Evolutionary conservation across 2,113 vertebrate genomes (phyloP).

Genomic region (Chloebia gouldiae): DNA sequence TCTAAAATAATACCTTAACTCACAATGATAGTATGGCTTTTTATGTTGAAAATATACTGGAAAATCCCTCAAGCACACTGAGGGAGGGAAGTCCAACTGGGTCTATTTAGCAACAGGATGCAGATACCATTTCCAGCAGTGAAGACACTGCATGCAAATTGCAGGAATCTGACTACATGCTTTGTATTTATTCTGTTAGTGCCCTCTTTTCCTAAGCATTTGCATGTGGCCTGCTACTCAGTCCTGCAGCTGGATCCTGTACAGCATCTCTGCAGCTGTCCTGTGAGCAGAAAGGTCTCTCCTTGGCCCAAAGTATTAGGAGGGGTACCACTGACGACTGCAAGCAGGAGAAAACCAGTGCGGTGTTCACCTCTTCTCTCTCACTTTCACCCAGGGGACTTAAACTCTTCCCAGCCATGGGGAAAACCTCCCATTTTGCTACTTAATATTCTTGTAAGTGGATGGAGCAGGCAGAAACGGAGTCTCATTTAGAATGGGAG

Average conservation of each 20-base stretch:
- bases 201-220: background rate
- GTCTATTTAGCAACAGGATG: background rate
- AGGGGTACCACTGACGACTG: background rate
- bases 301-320: background rate
- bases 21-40: background rate
- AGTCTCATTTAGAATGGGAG: background rate
- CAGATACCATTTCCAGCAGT: background rate
- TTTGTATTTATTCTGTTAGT: background rate
- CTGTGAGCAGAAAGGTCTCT: background rate
- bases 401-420: background rate
- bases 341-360: rapidly evolving
- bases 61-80: background rate
- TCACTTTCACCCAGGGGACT: background rate
- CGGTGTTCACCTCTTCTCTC: background rate
- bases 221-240: background rate
- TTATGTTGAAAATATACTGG: background rate
- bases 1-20: background rate
- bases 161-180: background rate
- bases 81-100: background rate
- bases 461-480: rapidly evolving
- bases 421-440: background rate
- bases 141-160: background rate
- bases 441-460: background rate
- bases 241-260: background rate
- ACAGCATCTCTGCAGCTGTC: background rate